Evolutionary conservation across 2,113 vertebrate species (phyloP).

Genomic region (Scytalopus superciliaris): DNA sequence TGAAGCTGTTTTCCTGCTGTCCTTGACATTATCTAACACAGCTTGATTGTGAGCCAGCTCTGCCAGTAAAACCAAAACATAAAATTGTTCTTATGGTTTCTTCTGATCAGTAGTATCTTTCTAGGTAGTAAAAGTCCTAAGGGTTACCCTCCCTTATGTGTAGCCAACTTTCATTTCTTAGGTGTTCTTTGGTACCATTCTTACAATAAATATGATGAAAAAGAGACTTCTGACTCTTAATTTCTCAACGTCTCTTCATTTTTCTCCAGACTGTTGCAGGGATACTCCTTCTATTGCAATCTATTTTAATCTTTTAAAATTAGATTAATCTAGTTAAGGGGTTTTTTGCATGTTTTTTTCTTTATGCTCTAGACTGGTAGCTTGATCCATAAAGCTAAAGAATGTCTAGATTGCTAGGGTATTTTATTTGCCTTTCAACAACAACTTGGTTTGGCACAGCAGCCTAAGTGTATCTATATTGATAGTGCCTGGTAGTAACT

Average conservation of each 20-base stretch:
- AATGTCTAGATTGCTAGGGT: background rate
- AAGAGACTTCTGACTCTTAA: background rate
- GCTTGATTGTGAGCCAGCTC: background rate
- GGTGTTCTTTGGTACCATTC: background rate
- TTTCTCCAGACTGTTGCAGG: background rate
- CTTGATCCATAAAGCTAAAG: background rate
- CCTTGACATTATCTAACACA: background rate
- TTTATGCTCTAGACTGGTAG: background rate
- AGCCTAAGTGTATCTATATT: background rate
- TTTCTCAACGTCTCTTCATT: background rate
- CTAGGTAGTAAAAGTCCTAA: background rate
- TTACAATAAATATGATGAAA: background rate
- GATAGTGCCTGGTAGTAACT: background rate
- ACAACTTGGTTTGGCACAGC: background rate
- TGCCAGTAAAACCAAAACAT: background rate
- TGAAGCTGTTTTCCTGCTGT: background rate
- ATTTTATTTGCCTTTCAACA: background rate
- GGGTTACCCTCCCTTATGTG: background rate
- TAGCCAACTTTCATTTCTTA: background rate
- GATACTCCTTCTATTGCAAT: background rate
- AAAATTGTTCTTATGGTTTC: background rate
- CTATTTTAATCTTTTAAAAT: background rate
- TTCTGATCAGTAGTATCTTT: background rate
- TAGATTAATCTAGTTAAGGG: background rate
- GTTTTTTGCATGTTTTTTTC: background rate